phyloP scores from a whole-genome alignment of 2,888 invertebrate genomes.

The Chironomus tentans region DNA sequence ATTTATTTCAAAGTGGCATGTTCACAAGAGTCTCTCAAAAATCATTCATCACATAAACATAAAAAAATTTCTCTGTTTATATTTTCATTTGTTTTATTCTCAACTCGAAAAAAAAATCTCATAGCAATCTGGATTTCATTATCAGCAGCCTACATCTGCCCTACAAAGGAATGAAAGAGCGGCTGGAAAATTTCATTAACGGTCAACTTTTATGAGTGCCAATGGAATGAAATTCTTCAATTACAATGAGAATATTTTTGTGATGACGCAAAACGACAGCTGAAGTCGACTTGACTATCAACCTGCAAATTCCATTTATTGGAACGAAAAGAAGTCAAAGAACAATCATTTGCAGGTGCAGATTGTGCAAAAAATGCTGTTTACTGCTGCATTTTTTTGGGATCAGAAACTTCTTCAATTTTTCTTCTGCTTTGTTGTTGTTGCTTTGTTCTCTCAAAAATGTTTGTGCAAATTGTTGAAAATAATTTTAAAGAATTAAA shows the following conservation, averaged over 20 bases:
- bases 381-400: not conserved
- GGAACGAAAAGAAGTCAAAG: not conserved
- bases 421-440: not conserved
- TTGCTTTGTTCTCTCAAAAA: too few species aligned
- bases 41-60: too few species aligned
- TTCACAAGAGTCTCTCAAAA: too few species aligned
- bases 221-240: not conserved
- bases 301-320: not conserved
- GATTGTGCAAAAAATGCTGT: not conserved
- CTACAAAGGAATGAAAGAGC: not conserved
- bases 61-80: too few species aligned
- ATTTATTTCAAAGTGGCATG: too few species aligned
- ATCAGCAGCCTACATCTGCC: slow-evolving; percentile 11
- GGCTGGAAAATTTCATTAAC: not conserved
- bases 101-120: not conserved
- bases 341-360: not conserved
- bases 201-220: not conserved
- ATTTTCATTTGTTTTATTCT: not conserved
- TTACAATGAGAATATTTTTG: not conserved
- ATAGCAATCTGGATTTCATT: slow-evolving; percentile 3
- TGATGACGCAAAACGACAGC: not conserved
- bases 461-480: not conserved
- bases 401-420: not conserved
- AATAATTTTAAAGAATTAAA: too few species aligned
- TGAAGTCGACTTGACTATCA: not conserved